Evolutionary conservation across 2,888 invertebrate genomes (phyloP).

Genomic region (Omphaloscelis lunosa): DNA sequence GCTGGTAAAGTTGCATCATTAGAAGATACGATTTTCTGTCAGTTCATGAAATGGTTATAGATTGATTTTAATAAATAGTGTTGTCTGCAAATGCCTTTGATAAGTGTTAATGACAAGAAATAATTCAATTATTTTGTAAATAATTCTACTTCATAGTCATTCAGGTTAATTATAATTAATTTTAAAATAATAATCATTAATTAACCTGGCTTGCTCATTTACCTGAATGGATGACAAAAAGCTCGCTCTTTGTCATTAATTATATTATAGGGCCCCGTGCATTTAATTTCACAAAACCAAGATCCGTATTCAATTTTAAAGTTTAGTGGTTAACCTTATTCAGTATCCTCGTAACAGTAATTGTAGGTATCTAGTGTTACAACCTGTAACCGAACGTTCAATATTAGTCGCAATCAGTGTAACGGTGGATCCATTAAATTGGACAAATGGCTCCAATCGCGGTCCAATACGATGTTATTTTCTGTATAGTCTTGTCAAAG

Average conservation of each 20-base stretch:
- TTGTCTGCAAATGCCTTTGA: neutral
- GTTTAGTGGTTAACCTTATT: neutral
- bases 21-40: neutral
- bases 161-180: neutral
- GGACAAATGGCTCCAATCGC: conserved; percentile 53
- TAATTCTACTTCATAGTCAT: too few species aligned
- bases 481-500: conserved; percentile 21
- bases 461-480: conserved; percentile 34
- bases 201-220: neutral
- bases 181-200: neutral
- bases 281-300: neutral
- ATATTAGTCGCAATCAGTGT: conserved; percentile 49
- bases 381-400: conserved; percentile 28
- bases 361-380: conserved; percentile 12
- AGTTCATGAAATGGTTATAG: neutral
- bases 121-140: too few species aligned
- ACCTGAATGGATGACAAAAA: neutral
- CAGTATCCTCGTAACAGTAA: neutral
- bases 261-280: neutral
- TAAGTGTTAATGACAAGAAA: too few species aligned
- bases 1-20: neutral
- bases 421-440: conserved; percentile 52
- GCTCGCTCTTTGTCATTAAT: neutral
- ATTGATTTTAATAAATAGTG: neutral
- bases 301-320: neutral